Evolutionary conservation across 2,888 invertebrate species (phyloP), one percentile per base, ranked within the genome.

Genomic region (Adela reaumurella): DNA sequence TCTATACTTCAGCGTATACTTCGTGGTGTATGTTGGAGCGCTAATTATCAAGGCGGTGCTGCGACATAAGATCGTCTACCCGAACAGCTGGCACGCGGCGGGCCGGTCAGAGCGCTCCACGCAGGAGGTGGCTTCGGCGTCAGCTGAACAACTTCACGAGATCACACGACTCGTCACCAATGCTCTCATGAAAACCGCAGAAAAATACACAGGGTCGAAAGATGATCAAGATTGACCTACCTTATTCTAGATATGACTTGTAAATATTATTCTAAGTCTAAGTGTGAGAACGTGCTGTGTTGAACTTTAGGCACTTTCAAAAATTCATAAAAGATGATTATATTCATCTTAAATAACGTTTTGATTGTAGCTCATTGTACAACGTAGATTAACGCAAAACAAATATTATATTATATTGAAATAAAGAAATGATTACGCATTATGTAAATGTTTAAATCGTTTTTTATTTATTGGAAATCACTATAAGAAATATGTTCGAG

Each of bases 1-100:
- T 0, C 65, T 89, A 44, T 89, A 89, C 64, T 89, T 89, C 62
- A 88, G 88, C 61, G 85, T 89, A 14, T 89, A 85, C 57, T 85
- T 85, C 55, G 82, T 85, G 47, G 69, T 88, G 50, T 89, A 89
- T 59, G 86, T 89, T 1, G 86, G 85, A 2, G 85, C 87, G 17
- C 71, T 89, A 19, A 85, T 89, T 51, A 74, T 89, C 20, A 89
- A 89, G 63, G 87, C 88, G 3, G 83, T 89, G 29, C 79, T 87
- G 29, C 81, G 88, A 51, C 89, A 89, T 63, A 89, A 89, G 66
- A 86, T 89, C 49, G 79, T 81, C 16, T 82, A 84, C 57, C 83
- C 82, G 17, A 82, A 84, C 57, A 80, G 84, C 56, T 80, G 67
- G 65, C 66, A 69, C 54, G 64, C 71, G 3, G 51, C 64, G 1